phyloP scores from a whole-genome alignment of 2,888 invertebrate genomes.

The Eristalis tenax region DNA sequence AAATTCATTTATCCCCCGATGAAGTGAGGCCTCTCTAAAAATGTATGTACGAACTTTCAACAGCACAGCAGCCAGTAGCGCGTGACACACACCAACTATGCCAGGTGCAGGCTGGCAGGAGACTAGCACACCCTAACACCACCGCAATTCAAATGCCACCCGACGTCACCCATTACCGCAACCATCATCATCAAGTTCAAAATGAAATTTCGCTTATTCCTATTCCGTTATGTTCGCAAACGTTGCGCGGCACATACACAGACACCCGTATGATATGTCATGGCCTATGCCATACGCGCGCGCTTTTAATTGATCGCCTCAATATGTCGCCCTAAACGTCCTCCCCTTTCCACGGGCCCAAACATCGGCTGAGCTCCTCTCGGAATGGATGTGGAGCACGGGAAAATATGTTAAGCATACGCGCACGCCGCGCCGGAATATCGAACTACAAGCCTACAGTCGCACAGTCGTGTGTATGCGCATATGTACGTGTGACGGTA shows the following conservation, averaged over 20 bases:
- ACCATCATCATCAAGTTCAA: slow-evolving; percentile 56
- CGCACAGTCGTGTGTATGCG: not conserved
- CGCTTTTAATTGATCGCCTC: slow-evolving; percentile 62
- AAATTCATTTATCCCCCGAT: slow-evolving; percentile 19
- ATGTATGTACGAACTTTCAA: slow-evolving; percentile 1
- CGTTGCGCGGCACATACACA: slow-evolving; percentile 3
- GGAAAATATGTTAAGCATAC: slow-evolving; percentile 25
- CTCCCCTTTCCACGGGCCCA: not conserved
- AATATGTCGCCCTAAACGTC: slow-evolving; percentile 36
- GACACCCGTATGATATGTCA: not conserved
- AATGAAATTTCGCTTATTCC: slow-evolving; percentile 58
- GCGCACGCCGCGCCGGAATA: slow-evolving; percentile 2
- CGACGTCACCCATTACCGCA: slow-evolving; percentile 27
- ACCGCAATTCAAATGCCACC: slow-evolving; percentile 20
- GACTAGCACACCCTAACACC: not conserved
- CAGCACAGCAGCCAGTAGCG: not conserved
- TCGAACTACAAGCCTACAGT: not conserved
- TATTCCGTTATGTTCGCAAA: slow-evolving; percentile 38
- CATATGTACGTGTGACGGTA: not conserved
- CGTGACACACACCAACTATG: not conserved
- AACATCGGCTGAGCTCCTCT: not conserved
- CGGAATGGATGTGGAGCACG: not conserved
- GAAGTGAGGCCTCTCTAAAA: not conserved
- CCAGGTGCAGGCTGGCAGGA: not conserved
- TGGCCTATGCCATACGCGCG: slow-evolving; percentile 13